phyloP scores from a whole-genome alignment of 2,113 vertebrate genomes.

The Cyphomyrus discorhynchus region DNA sequence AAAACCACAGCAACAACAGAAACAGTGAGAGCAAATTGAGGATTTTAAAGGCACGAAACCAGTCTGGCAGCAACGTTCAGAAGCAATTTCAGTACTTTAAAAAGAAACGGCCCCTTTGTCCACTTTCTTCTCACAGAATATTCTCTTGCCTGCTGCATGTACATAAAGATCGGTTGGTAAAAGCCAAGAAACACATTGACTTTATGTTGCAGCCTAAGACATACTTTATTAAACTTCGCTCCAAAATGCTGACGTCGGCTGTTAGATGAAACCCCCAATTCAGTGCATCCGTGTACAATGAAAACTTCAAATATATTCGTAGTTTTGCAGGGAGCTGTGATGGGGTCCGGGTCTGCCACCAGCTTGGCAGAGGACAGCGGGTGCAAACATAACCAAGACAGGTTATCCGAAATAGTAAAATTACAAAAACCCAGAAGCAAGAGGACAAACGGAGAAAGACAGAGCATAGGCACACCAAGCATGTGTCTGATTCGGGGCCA shows the following conservation, averaged over 20 bases:
- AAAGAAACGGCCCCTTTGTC: not conserved
- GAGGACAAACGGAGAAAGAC: not conserved
- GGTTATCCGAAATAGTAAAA: not conserved
- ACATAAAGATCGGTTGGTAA: not conserved
- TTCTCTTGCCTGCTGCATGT: not conserved
- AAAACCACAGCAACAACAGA: not conserved
- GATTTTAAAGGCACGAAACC: not conserved
- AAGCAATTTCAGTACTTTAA: not conserved
- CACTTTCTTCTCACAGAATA: not conserved
- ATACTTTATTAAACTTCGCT: not conserved
- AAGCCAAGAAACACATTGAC: not conserved
- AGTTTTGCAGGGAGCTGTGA: not conserved
- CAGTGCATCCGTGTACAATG: not conserved
- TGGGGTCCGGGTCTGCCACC: not conserved
- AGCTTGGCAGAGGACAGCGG: not conserved
- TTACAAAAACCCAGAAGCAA: not conserved
- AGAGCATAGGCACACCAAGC: not conserved
- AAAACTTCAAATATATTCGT: not conserved
- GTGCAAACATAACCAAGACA: not conserved
- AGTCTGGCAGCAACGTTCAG: not conserved
- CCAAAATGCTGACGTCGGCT: not conserved
- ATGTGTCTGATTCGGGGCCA: not conserved
- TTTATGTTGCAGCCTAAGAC: not conserved
- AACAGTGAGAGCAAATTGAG: not conserved
- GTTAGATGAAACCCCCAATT: not conserved